These are phyloP conservation scores for Neopipo cinnamomea DNA, from an alignment of 2,113 vertebrate genomes.

Conservation along the genomic window DNA sequence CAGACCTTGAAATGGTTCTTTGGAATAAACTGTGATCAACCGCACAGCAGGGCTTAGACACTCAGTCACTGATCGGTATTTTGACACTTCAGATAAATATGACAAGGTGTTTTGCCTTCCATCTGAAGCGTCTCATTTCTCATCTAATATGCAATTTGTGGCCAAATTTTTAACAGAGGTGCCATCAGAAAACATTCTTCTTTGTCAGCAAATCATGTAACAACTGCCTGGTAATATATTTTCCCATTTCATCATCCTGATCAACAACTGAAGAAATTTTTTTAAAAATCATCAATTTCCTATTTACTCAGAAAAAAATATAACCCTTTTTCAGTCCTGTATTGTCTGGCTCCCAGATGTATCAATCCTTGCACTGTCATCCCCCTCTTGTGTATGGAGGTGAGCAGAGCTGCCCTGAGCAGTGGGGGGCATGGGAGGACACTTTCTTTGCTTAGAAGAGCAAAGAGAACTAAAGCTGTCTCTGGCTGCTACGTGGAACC, in stretches of 20 bases:
- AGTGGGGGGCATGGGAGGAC: neutral
- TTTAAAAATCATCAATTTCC: neutral
- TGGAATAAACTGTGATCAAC: neutral
- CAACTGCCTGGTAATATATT: neutral
- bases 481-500: neutral
- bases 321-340: neutral
- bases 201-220: neutral
- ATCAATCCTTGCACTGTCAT: neutral
- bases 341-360: neutral
- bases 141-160: constrained; percentile 30
- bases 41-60: neutral
- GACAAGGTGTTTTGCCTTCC: constrained; percentile 29
- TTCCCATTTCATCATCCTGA: neutral
- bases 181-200: neutral
- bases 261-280: neutral
- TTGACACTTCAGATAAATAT: constrained; percentile 8
- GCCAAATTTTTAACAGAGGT: constrained; percentile 1
- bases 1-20: neutral
- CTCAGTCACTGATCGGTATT: neutral
- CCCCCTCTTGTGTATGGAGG: neutral
- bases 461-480: neutral
- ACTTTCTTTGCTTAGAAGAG: neutral
- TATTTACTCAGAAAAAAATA: neutral
- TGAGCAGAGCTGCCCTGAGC: neutral
- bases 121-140: constrained; percentile 17